A percentile compares a stretch with the other conserved stretches of the same genome.
Conservation (phyloP, 2,113 vertebrate genomes). For the Phyllostomus hastatus region DNA sequence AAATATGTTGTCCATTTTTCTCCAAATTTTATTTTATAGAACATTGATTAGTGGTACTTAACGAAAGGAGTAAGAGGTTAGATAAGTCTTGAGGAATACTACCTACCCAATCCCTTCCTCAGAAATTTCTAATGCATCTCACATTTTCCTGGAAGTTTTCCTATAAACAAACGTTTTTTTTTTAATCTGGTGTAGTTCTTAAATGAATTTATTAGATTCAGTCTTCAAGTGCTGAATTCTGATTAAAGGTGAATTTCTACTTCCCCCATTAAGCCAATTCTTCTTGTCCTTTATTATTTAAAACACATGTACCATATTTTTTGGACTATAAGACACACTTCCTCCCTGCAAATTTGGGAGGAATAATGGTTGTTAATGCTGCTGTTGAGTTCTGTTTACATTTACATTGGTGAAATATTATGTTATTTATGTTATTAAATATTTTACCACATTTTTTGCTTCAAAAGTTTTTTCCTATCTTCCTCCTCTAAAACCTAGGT, state of each 20-base stretch:
- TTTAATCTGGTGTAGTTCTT: not conserved
- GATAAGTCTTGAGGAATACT: not conserved
- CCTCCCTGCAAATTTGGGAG: too few relatives aligned
- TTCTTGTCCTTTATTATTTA: not conserved
- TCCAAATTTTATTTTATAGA: not conserved
- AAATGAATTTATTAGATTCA: not conserved
- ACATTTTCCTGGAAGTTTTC: not conserved
- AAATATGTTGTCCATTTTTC: not conserved
- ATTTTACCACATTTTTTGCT: too few relatives aligned
- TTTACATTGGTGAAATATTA: too few relatives aligned
- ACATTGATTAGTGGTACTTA: not conserved
- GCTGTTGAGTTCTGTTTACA: too few relatives aligned
- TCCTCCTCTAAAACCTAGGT: too few relatives aligned
- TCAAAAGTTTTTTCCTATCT: too few relatives aligned
- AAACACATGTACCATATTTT: not conserved
- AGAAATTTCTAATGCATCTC: not conserved
- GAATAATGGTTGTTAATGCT: too few relatives aligned
- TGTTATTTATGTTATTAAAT: too few relatives aligned
- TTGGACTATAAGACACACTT: too few relatives aligned
- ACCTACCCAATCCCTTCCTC: not conserved
- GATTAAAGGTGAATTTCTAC: not conserved
- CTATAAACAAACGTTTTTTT: not conserved
- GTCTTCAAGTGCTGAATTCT: not conserved
- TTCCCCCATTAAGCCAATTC: not conserved
- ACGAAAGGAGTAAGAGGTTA: not conserved